Conservation (phyloP, 2,113 vertebrate genomes). For the Dascyllus trimaculatus region DNA sequence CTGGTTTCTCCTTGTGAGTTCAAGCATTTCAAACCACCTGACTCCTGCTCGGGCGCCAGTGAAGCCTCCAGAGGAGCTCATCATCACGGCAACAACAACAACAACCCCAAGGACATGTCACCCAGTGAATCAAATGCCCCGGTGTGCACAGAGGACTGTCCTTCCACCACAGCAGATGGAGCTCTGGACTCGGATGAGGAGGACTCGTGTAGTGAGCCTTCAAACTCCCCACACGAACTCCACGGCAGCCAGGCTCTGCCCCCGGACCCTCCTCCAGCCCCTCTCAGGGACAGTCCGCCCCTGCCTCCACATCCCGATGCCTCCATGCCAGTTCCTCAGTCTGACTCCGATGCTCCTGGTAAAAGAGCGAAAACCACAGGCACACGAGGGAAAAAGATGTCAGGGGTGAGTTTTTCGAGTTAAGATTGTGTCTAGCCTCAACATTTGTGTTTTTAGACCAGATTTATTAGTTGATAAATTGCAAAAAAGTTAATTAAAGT, state of each 20-base stretch:
- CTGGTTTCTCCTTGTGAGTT: conserved; percentile 97
- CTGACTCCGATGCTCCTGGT: conserved; percentile 81
- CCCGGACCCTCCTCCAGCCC: conserved; percentile 87
- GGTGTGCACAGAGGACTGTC: conserved; percentile 86
- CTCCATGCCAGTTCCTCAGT: conserved; percentile 92
- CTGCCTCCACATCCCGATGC: conserved; percentile 88
- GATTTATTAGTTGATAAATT: no score
- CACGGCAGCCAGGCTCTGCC: conserved; percentile 69
- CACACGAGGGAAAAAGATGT: conserved; percentile 77
- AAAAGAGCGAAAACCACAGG: conserved; percentile 65
- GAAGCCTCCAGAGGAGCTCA: conserved; percentile 87
- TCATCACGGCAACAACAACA: conserved; percentile 56
- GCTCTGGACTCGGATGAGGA: conserved; percentile 91
- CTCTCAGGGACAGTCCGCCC: conserved; percentile 89
- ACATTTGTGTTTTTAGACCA: no score
- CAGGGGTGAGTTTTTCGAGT: conserved; percentile 65
- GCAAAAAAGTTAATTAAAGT: no score
- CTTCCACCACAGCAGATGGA: conserved; percentile 87
- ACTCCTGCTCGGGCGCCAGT: conserved; percentile 80
- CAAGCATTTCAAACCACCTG: conserved; percentile 88
- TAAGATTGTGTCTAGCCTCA: conserved; percentile 41
- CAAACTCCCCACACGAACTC: conserved; percentile 73
- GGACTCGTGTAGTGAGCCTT: conserved; percentile 79
- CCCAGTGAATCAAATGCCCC: conserved; percentile 90
- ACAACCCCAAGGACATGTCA: conserved; percentile 79